Evolutionary conservation across 23 tunicate species (phyloP).

Genomic region (Halocynthia roretzi): DNA sequence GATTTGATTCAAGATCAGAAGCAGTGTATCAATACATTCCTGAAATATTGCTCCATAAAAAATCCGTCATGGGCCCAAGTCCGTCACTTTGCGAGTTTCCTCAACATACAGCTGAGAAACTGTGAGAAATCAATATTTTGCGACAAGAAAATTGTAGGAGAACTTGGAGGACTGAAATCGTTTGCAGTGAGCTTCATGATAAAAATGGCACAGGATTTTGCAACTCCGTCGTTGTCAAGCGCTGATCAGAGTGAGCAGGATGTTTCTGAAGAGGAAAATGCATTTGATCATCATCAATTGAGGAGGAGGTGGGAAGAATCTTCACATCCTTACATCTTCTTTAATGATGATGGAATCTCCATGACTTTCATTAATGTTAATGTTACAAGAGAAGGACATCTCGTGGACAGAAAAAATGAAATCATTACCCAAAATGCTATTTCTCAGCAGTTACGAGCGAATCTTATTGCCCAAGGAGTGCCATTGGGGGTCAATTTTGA

Average conservation of each 20-base stretch:
- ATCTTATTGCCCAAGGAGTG: too few species aligned
- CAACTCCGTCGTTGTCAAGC: constrained; percentile 47
- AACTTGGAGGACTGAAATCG: constrained; percentile 55
- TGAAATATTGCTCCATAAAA: constrained; percentile 8
- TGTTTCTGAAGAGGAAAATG: constrained; percentile 6
- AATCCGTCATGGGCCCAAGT: constrained; percentile 43
- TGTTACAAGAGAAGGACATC: constrained; percentile 26
- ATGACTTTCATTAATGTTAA: constrained; percentile 59
- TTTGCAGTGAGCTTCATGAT: constrained; percentile 73
- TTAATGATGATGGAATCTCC: constrained; percentile 40
- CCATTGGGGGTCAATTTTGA: too few species aligned
- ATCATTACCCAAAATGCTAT: neutral
- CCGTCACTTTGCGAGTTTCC: constrained; percentile 35
- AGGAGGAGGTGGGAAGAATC: constrained; percentile 49
- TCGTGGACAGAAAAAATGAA: constrained; percentile 19
- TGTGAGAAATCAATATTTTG: constrained; percentile 46
- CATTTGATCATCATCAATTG: constrained; percentile 43
- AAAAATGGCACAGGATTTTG: constrained; percentile 75
- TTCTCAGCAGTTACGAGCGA: too few species aligned
- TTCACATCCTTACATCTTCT: constrained; percentile 51
- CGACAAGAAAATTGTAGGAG: neutral
- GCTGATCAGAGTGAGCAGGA: constrained; percentile 5
- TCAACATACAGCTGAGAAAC: constrained; percentile 29
- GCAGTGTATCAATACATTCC: constrained; percentile 25
- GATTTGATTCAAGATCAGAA: neutral